phyloP scores from a whole-genome alignment of 2,888 invertebrate species.

The Cyclophora punctaria region DNA sequence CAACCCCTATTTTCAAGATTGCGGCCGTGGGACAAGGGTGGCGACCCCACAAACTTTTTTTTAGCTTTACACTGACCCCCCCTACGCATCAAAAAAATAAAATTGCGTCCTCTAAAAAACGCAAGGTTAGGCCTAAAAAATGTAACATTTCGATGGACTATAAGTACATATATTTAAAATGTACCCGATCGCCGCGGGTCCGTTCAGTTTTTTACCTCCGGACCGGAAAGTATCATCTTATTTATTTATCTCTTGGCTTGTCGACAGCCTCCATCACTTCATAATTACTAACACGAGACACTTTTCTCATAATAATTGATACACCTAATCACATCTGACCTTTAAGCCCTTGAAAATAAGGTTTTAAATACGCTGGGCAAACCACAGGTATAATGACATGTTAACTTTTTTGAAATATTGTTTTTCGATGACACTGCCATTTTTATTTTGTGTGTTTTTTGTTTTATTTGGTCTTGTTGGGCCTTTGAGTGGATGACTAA shows the following conservation, averaged over 20 bases:
- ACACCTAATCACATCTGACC: constrained; percentile 24
- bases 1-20: no score
- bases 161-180: no score
- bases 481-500: no score
- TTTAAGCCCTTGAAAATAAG: accelerated
- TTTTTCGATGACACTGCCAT: constrained; percentile 60
- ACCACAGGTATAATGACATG: constrained; percentile 25
- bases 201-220: constrained; percentile 5
- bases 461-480: constrained; percentile 9
- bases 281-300: constrained; percentile 65
- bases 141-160: no score
- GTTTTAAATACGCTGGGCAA: constrained; percentile 7
- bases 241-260: constrained; percentile 65
- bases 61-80: no score
- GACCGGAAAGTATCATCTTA: constrained; percentile 63
- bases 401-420: constrained; percentile 53
- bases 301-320: constrained; percentile 64
- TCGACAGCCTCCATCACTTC: constrained; percentile 59
- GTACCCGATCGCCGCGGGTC: background rate
- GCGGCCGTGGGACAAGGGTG: no score
- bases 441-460: constrained; percentile 38
- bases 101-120: no score
- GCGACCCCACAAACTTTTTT: no score
- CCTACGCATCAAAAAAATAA: no score
- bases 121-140: no score